These are phyloP conservation scores for Cryptocheilus praepositus DNA, from an alignment of 2,888 invertebrate genomes.

Conservation along the genomic window DNA sequence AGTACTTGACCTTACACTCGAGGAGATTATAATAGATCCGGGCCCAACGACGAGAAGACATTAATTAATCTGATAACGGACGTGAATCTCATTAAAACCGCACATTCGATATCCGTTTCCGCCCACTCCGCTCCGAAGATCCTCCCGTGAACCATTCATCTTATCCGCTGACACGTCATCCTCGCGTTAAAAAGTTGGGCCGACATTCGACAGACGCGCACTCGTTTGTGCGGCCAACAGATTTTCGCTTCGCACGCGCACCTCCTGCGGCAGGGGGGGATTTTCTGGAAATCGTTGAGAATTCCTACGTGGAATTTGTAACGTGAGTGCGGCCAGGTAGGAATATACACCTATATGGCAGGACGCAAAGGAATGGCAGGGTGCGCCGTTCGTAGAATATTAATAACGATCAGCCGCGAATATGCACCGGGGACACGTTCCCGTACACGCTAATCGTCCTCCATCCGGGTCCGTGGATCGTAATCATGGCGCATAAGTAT, in stretches of 20 bases:
- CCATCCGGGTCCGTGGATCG: conserved; percentile 54
- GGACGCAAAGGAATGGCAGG: conserved; percentile 52
- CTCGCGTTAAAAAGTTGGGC: too few species aligned
- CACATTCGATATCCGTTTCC: too few species aligned
- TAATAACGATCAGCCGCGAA: conserved; percentile 59
- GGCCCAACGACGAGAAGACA: not conserved
- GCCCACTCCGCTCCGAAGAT: too few species aligned
- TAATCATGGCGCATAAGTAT: conserved; percentile 55
- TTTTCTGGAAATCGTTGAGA: conserved; percentile 49
- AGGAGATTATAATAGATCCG: conserved; percentile 3
- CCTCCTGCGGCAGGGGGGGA: too few species aligned
- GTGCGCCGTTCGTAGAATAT: conserved; percentile 59
- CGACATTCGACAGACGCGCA: too few species aligned
- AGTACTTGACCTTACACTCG: not conserved
- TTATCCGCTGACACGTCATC: too few species aligned
- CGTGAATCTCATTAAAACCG: too few species aligned
- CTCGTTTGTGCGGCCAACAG: too few species aligned
- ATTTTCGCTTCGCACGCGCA: too few species aligned
- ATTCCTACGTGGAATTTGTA: conserved; percentile 47
- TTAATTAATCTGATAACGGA: too few species aligned
- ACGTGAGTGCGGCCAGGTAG: conserved; percentile 37
- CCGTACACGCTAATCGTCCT: conserved; percentile 49
- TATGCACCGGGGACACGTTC: conserved; percentile 34
- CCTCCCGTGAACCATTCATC: too few species aligned
- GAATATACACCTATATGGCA: conserved; percentile 26